Evolutionary conservation across 2,797 vertebrate species (phyloP).

Genomic region (Gephyroberyx darwinii): DNA sequence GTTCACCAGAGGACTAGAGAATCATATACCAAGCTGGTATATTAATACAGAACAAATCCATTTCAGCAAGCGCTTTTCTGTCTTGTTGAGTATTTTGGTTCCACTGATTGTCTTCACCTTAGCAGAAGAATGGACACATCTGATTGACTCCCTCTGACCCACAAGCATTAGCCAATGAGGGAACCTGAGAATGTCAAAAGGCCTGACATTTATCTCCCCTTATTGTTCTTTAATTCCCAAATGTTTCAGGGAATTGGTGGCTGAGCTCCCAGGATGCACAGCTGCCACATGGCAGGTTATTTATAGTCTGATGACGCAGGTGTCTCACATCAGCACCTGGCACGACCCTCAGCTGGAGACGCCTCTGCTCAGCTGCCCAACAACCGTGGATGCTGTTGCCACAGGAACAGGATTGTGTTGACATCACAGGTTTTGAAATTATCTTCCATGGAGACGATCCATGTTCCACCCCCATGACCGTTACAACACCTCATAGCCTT

Average conservation of each 20-base stretch:
- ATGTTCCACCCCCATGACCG: not conserved
- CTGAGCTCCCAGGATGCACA: constrained; percentile 63
- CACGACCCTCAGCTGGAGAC: constrained; percentile 63
- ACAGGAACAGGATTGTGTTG: constrained; percentile 70
- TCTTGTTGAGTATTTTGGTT: constrained; percentile 14
- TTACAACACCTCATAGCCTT: constrained; percentile 4
- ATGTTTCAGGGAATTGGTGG: constrained; percentile 63
- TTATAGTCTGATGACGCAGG: constrained; percentile 80
- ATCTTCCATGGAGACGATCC: constrained; percentile 55
- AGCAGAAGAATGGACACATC: not conserved
- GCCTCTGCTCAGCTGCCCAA: constrained; percentile 63
- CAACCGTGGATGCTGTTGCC: constrained; percentile 73
- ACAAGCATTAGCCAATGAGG: constrained; percentile 27
- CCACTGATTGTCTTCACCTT: constrained; percentile 9
- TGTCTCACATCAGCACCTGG: constrained; percentile 63
- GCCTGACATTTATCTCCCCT: constrained; percentile 59
- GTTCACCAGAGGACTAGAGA: not conserved
- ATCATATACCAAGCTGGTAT: not conserved
- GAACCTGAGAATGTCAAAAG: constrained; percentile 72
- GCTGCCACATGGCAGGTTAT: constrained; percentile 72
- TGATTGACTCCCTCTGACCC: constrained; percentile 8
- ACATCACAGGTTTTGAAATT: constrained; percentile 62
- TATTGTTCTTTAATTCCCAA: constrained; percentile 50
- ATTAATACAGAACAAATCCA: not conserved
- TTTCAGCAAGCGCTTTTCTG: not conserved